These are phyloP conservation scores for Butorides virescens DNA, from an alignment of 2,113 vertebrate genomes.

Conservation along the genomic window DNA sequence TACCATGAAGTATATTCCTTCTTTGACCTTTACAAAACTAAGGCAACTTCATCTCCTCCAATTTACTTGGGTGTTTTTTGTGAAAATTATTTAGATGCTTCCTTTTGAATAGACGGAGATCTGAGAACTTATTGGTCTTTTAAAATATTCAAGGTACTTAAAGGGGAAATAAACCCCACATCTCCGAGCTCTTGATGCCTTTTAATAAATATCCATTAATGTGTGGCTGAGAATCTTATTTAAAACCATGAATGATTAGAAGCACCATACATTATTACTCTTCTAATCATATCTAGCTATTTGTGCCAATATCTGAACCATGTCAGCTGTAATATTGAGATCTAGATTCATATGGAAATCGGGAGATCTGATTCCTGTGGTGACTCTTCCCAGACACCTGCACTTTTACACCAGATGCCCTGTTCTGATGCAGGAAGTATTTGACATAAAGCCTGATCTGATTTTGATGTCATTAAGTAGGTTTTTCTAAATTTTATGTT, in stretches of 20 bases:
- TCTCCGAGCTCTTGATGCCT: neutral
- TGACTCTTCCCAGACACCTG: neutral
- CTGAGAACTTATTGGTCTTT: neutral
- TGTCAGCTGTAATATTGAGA: neutral
- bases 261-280: neutral
- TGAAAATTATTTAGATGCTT: neutral
- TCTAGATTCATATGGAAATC: neutral
- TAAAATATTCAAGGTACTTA: neutral
- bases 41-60: neutral
- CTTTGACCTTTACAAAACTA: neutral
- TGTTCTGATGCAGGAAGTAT: neutral
- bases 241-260: neutral
- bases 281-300: neutral
- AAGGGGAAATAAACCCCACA: neutral
- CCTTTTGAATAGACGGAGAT: neutral
- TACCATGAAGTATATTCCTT: neutral
- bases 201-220: neutral
- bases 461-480: neutral
- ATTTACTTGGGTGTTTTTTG: neutral
- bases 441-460: neutral
- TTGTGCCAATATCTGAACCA: neutral
- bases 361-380: neutral
- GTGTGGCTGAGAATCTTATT: neutral
- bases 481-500: neutral
- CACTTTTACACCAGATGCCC: neutral